Percentiles rank a stretch among this genome's conserved stretches.
phyloP scores from a whole-genome alignment of 1,140 invertebrate genomes.

The Thereuonema tuberculata region DNA sequence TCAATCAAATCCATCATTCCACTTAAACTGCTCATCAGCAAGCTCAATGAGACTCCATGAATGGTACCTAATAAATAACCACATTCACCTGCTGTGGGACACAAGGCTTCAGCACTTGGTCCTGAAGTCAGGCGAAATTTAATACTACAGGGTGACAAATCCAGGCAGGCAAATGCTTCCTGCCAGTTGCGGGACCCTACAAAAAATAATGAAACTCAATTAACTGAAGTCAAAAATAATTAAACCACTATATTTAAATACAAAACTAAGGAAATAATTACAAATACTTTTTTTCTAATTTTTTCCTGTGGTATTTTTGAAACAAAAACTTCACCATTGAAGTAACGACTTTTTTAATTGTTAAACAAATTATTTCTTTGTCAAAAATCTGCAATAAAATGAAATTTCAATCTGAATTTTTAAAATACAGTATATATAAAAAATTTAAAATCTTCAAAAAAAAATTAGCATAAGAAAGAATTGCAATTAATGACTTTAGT shows the following conservation, averaged over 20 bases:
- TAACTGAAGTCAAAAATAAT: background rate
- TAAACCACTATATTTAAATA: background rate
- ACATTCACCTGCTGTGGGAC: conserved; percentile 9
- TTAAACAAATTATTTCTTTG: too few species aligned
- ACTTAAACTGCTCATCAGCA: conserved; percentile 65
- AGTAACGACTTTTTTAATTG: too few species aligned
- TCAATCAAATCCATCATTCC: conserved; percentile 65
- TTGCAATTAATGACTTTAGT: too few species aligned
- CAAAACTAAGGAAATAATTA: too few species aligned
- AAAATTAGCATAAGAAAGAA: too few species aligned
- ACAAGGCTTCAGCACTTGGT: background rate
- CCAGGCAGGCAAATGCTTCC: background rate
- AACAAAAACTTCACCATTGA: too few species aligned
- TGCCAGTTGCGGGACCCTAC: conserved; percentile 2
- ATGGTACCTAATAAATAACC: conserved; percentile 18
- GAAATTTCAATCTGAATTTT: too few species aligned
- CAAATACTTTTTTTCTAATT: too few species aligned
- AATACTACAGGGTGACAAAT: background rate
- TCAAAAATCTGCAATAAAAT: too few species aligned
- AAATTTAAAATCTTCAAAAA: too few species aligned
- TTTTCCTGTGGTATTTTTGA: too few species aligned
- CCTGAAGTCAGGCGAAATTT: background rate
- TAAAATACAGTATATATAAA: too few species aligned
- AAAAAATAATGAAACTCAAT: background rate
- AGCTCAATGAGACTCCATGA: conserved; percentile 24